Evolutionary conservation across 2,113 vertebrate genomes (phyloP), one percentile per base, ranked within the genome.

Genomic region (Romanogobio albipinnatus): DNA sequence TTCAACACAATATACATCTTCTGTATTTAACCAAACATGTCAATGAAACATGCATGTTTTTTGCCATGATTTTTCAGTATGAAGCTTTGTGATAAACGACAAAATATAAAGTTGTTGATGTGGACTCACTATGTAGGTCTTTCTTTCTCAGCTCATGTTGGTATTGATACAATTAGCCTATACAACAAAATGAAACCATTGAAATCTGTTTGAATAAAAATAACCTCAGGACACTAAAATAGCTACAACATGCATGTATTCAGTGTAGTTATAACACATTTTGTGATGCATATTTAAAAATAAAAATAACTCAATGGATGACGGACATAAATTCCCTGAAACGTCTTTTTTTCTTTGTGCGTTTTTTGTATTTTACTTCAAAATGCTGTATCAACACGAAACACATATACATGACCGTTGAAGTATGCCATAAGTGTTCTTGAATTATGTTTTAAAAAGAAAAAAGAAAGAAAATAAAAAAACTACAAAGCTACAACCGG

Each of bases 1-100:
- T 84, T 88, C 81, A 89, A 87, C 66, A 85, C 36, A 71, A 61
- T 51, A 80, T 62, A 29, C n/a, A 0, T 56, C 71, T 84, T 10
- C 59, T 83, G 36, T 84, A 66, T 90, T 86, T 82, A 53, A 49
- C 75, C 66, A 77, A 58, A 78, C 15, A 76, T 17, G 11, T 80
- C 58, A 49, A 49, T 39, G 47, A 26, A 29, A 81, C 53, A 70
- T 68, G 1, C 45, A 74, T 47, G 1, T 47, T 47, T 6, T 47
- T 47, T 47, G 10, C 45, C 10, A 47, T 47, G 5, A 4, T 39
- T 39, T 5, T 4, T 39, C 36, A 5, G 3, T 39, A 39, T 39
- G 39, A 7, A 39, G 5, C 5, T 39, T 39, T 39, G 39, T 5
- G 6, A 7, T 39, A 39, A 39, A 39, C 5, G 0, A 7, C 39